Conservation (phyloP, 2,113 vertebrate species). For the Apus apus region DNA sequence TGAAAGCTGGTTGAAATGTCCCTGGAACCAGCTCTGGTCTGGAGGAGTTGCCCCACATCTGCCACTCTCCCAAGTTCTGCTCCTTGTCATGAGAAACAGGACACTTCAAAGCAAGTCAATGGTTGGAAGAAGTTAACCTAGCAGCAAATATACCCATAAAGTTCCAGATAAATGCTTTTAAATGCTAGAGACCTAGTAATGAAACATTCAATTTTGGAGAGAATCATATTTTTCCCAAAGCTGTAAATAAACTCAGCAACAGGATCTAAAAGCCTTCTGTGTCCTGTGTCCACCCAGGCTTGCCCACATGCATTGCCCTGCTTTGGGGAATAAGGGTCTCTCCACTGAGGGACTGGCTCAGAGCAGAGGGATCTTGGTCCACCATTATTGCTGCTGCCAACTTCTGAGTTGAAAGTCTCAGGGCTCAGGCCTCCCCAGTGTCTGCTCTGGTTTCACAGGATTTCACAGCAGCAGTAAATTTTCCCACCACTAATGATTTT, state of each 20-base stretch:
- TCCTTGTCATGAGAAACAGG: neutral
- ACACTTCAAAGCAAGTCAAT: neutral
- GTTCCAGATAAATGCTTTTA: neutral
- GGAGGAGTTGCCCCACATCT: neutral
- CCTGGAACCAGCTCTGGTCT: neutral
- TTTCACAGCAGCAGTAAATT: neutral
- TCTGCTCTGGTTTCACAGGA: fast-evolving
- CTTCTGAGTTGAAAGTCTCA: neutral
- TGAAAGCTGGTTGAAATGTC: neutral
- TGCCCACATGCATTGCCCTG: neutral
- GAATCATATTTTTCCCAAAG: neutral
- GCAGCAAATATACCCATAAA: neutral
- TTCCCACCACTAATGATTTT: neutral
- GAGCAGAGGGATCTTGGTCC: neutral
- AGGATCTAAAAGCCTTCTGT: neutral
- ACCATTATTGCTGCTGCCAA: neutral
- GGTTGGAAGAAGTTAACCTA: neutral
- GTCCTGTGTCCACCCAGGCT: fast-evolving
- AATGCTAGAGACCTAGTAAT: neutral
- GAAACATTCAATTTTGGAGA: neutral
- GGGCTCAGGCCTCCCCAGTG: neutral
- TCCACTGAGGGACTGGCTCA: neutral
- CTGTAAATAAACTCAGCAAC: neutral
- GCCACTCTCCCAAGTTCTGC: neutral
- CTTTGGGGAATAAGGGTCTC: neutral